Conservation (phyloP, 2,797 vertebrate genomes). For the Psittacula derbiana region DNA sequence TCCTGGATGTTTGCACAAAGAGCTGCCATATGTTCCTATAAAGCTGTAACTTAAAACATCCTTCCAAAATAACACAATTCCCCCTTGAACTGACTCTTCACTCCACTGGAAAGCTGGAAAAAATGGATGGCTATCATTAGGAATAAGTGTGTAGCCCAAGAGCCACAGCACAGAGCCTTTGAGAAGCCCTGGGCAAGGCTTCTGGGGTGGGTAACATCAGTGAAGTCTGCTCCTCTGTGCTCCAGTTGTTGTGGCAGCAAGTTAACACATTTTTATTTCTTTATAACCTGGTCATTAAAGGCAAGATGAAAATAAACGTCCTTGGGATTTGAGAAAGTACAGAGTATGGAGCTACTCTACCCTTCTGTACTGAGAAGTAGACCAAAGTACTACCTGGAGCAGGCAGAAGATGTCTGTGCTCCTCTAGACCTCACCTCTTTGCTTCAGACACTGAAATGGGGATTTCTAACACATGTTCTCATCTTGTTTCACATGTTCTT, state of each 20-base stretch:
- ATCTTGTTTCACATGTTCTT: not conserved
- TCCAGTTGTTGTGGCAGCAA: not conserved
- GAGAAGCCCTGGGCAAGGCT: not conserved
- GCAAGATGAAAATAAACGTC: not conserved
- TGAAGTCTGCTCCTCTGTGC: not conserved
- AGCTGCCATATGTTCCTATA: not conserved
- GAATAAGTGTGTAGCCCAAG: not conserved
- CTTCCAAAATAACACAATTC: not conserved
- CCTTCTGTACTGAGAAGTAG: not conserved
- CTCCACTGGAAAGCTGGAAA: not conserved
- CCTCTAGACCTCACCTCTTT: not conserved
- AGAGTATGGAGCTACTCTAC: not conserved
- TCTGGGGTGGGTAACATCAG: no score
- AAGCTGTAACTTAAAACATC: not conserved
- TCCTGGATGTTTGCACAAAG: not conserved
- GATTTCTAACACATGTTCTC: not conserved
- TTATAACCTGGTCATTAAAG: not conserved
- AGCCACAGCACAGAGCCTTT: not conserved
- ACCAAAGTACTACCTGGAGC: not conserved
- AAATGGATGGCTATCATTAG: not conserved
- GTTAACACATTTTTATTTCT: not conserved
- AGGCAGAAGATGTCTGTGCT: not conserved
- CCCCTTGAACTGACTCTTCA: not conserved
- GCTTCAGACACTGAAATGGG: not conserved
- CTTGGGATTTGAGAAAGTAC: not conserved